phyloP scores from a whole-genome alignment of 2,797 vertebrate species.

The Amniataba percoides region DNA sequence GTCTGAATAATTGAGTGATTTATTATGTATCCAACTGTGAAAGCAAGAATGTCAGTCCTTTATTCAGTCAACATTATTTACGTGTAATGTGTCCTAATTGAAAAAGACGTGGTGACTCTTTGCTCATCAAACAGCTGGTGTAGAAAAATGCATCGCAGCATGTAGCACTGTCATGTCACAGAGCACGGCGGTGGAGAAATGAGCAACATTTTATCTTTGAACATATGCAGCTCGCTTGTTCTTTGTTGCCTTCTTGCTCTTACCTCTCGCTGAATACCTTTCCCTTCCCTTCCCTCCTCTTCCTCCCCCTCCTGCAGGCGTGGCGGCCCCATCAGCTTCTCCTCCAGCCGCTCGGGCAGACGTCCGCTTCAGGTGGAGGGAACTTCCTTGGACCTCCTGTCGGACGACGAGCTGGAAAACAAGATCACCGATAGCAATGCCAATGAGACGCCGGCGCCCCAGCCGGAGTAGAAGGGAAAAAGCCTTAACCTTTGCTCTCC shows the following conservation, averaged over 20 bases:
- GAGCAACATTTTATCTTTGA: neutral
- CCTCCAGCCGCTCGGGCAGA: conserved; percentile 92
- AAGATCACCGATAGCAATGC: conserved; percentile 91
- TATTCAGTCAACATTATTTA: neutral
- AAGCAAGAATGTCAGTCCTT: neutral
- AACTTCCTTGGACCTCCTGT: conserved; percentile 87
- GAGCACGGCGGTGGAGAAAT: neutral
- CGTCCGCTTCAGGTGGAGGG: conserved; percentile 95
- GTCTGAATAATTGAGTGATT: neutral
- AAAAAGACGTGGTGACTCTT: neutral
- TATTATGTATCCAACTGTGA: neutral
- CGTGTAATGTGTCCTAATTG: no score
- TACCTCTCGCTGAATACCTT: neutral
- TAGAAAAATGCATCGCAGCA: no score
- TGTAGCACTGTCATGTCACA: no score
- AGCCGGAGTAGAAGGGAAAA: conserved; percentile 88
- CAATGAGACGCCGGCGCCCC: conserved; percentile 88
- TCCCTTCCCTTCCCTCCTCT: neutral
- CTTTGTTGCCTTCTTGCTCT: neutral
- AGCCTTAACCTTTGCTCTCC: conserved; percentile 56
- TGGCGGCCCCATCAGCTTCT: conserved; percentile 92
- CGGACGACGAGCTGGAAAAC: conserved; percentile 94
- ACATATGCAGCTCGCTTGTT: neutral
- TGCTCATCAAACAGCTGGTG: no score
- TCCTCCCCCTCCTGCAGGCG: conserved; percentile 79